A percentile compares a stretch with the other conserved stretches of the same genome.
Conservation (phyloP, 2,113 vertebrate species). For the Ictalurus punctatus region DNA sequence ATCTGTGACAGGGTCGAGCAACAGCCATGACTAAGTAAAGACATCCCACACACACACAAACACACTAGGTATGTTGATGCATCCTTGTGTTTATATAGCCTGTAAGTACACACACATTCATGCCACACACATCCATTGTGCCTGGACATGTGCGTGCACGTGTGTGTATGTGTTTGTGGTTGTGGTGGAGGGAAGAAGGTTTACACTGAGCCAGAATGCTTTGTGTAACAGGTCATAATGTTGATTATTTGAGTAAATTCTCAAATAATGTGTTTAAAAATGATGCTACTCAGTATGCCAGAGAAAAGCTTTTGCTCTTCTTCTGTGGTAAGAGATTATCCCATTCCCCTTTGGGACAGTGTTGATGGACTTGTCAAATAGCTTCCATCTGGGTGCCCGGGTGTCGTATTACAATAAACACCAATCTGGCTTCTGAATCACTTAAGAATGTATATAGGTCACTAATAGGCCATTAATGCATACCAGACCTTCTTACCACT, state of each 20-base stretch:
- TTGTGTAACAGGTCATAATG: constrained; percentile 21
- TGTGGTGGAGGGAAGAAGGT: background rate
- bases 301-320: background rate
- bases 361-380: constrained; percentile 41
- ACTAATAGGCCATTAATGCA: constrained; percentile 51
- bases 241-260: constrained; percentile 18
- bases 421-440: constrained; percentile 53
- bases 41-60: constrained; percentile 23
- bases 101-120: constrained; percentile 43
- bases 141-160: background rate
- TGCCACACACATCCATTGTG: constrained; percentile 11
- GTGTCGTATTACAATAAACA: constrained; percentile 56
- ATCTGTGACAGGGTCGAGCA: constrained; percentile 41
- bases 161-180: constrained; percentile 31
- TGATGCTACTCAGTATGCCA: background rate
- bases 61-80: constrained; percentile 47
- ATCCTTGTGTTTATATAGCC: constrained; percentile 55
- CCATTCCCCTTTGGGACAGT: background rate
- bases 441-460: constrained; percentile 48
- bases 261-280: background rate
- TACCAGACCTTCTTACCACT: constrained; percentile 18
- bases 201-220: constrained; percentile 18
- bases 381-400: constrained; percentile 50
- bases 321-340: background rate
- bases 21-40: constrained; percentile 20